Percentiles rank a stretch among this genome's conserved stretches.
Conservation (phyloP, 2,888 invertebrate genomes). For the Dione vanillae region DNA sequence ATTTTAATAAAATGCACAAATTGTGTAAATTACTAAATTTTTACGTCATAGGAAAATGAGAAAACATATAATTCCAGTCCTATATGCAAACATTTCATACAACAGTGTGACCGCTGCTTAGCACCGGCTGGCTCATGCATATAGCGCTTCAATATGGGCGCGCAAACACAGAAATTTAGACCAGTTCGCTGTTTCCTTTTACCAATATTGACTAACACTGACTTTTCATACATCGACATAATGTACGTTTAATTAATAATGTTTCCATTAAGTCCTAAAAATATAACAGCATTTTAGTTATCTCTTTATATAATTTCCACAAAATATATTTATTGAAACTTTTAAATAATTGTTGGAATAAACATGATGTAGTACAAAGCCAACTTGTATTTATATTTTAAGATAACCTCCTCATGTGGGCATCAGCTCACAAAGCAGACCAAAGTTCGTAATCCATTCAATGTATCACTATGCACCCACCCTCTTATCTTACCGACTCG, state of each 20-base stretch:
- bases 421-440: slow-evolving; percentile 62
- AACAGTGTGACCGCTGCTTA: slow-evolving; percentile 52
- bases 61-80: not conserved
- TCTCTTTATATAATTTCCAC: not conserved
- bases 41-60: not conserved
- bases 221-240: slow-evolving; percentile 52
- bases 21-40: not conserved
- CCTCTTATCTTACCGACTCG: slow-evolving; percentile 77
- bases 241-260: slow-evolving; percentile 13
- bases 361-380: not conserved
- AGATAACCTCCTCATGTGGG: slow-evolving; percentile 43
- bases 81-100: slow-evolving; percentile 32
- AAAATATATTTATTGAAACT: no score
- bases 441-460: slow-evolving; percentile 75
- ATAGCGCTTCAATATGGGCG: slow-evolving; percentile 63
- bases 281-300: not conserved
- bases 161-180: slow-evolving; percentile 71
- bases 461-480: slow-evolving; percentile 75
- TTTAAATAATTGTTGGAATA: not conserved
- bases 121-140: slow-evolving; percentile 58
- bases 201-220: slow-evolving; percentile 63
- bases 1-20: not conserved
- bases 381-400: slow-evolving; percentile 13
- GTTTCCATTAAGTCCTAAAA: not conserved
- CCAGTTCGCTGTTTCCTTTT: slow-evolving; percentile 59